A percentile compares a stretch with the other conserved stretches of the same genome.
Evolutionary conservation across 2,888 invertebrate species (phyloP).

Genomic region (Idaea straminata): DNA sequence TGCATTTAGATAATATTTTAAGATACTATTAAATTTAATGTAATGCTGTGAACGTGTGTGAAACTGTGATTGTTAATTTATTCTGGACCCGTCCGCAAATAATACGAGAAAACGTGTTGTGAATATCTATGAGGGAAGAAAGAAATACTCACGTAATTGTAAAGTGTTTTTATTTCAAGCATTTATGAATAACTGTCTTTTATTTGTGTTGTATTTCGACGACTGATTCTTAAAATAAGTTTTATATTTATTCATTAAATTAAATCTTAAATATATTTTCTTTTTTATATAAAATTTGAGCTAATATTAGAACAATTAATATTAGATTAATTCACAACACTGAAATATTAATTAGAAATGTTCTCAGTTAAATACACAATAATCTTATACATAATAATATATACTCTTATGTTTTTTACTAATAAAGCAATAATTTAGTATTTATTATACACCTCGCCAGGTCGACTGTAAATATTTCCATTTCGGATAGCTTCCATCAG

Average conservation of each 20-base stretch:
- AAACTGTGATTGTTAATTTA: constrained; percentile 39
- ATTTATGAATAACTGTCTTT: constrained; percentile 4
- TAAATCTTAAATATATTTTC: constrained; percentile 16
- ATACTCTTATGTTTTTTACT: neutral
- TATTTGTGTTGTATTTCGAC: constrained; percentile 16
- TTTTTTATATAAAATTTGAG: constrained; percentile 27
- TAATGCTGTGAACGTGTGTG: constrained; percentile 28
- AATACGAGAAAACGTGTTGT: constrained; percentile 1
- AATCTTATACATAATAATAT: too few species aligned
- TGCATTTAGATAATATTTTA: constrained; percentile 45
- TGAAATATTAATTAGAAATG: neutral
- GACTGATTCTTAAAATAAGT: constrained; percentile 12
- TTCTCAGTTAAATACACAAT: too few species aligned
- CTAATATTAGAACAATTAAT: constrained; percentile 21
- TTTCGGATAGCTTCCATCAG: constrained; percentile 70
- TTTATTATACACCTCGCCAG: constrained; percentile 60
- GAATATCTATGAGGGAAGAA: neutral
- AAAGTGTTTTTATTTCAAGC: constrained; percentile 3
- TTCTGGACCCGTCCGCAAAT: constrained; percentile 16
- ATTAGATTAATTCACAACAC: constrained; percentile 16
- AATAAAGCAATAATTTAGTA: constrained; percentile 42
- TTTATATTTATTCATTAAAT: neutral
- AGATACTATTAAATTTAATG: constrained; percentile 33
- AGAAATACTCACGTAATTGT: neutral
- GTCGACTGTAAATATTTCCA: constrained; percentile 68